phyloP scores from a whole-genome alignment of 2,797 vertebrate genomes.

The Sebastes steindachneri region DNA sequence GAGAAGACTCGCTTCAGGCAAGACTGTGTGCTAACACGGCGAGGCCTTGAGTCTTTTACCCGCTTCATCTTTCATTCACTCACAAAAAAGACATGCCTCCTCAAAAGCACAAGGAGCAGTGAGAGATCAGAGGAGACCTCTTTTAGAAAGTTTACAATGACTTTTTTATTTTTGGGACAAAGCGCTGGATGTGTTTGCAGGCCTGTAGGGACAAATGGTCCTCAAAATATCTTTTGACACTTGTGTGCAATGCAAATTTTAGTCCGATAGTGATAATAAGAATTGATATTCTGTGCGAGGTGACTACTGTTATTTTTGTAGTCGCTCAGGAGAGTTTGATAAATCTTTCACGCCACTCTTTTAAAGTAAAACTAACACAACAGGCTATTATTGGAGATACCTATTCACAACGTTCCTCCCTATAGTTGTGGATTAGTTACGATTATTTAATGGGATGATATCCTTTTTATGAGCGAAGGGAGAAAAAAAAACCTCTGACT shows the following conservation, averaged over 20 bases:
- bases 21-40: background rate
- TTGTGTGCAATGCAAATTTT: slow-evolving; percentile 10
- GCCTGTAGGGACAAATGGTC: slow-evolving; percentile 31
- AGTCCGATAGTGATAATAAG: slow-evolving; percentile 9
- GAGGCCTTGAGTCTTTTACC: slow-evolving; percentile 33
- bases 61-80: slow-evolving; percentile 14
- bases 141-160: slow-evolving; percentile 18
- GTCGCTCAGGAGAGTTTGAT: slow-evolving; percentile 15
- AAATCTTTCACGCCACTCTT: slow-evolving; percentile 26
- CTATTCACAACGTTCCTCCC: slow-evolving; percentile 33
- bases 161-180: slow-evolving; percentile 56
- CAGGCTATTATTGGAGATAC: slow-evolving; percentile 37
- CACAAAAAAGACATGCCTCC: slow-evolving; percentile 1
- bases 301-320: slow-evolving; percentile 12
- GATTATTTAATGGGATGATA: slow-evolving; percentile 81
- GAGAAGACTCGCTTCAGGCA: slow-evolving; percentile 42
- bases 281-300: slow-evolving; percentile 35
- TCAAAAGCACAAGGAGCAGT: slow-evolving; percentile 17
- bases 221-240: slow-evolving; percentile 51
- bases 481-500: slow-evolving; percentile 52
- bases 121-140: slow-evolving; percentile 28
- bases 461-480: slow-evolving; percentile 76
- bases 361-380: slow-evolving; percentile 21
- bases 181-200: background rate
- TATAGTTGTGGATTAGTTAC: slow-evolving; percentile 67